Percentiles rank a stretch among this genome's conserved stretches.
Conservation (phyloP, 1,140 invertebrate genomes). For the Hylaeus anthracinus region DNA sequence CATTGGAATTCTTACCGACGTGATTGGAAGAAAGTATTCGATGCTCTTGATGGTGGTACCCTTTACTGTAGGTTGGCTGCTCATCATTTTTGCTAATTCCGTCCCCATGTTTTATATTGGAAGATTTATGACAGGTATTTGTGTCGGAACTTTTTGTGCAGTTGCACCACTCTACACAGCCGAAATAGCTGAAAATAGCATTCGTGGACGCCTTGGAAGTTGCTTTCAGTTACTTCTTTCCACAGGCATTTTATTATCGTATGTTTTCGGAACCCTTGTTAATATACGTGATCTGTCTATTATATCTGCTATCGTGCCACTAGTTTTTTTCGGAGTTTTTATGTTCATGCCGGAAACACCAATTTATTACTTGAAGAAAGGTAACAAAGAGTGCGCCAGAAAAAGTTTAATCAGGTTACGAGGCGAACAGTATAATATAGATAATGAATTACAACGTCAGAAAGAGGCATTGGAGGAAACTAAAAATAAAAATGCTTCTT, state of each 20-base stretch:
- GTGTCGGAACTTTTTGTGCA: constrained; percentile 88
- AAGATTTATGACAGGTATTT: constrained; percentile 88
- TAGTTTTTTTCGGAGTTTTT: constrained; percentile 85
- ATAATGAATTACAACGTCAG: constrained; percentile 83
- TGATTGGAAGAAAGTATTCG: constrained; percentile 87
- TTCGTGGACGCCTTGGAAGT: constrained; percentile 89
- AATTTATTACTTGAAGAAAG: constrained; percentile 81
- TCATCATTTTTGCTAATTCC: constrained; percentile 86
- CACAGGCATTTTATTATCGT: constrained; percentile 87
- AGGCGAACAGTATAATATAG: constrained; percentile 85
- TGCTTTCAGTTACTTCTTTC: constrained; percentile 90
- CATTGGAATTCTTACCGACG: constrained; percentile 88
- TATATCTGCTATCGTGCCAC: constrained; percentile 85
- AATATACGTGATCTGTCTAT: constrained; percentile 84
- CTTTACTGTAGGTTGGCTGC: constrained; percentile 88
- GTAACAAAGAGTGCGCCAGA: constrained; percentile 84
- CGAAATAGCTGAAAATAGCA: constrained; percentile 89
- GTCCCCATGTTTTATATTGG: constrained; percentile 87
- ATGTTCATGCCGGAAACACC: constrained; percentile 91
- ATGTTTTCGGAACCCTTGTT: constrained; percentile 82
- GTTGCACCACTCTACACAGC: constrained; percentile 90
- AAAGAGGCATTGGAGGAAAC: constrained; percentile 82
- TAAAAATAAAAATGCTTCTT: constrained; percentile 80
- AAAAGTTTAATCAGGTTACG: constrained; percentile 85
- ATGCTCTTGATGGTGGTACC: constrained; percentile 87